These are phyloP conservation scores for Styela clava DNA, from an alignment of 23 tunicate species.

Conservation along the genomic window DNA sequence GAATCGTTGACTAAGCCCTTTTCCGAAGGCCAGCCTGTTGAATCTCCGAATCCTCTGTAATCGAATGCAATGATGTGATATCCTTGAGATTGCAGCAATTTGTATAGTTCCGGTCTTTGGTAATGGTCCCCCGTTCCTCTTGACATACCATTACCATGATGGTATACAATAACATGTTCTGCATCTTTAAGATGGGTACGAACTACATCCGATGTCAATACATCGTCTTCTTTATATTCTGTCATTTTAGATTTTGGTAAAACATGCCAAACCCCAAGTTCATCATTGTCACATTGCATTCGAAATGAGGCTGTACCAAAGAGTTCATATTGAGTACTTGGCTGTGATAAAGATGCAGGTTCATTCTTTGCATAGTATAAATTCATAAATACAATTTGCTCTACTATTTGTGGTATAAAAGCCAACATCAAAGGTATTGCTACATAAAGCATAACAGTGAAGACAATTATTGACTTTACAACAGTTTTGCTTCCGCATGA, in stretches of 20 bases:
- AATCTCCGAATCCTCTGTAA: slow-evolving; percentile 91
- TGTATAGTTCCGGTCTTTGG: slow-evolving; percentile 44
- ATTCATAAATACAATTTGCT: slow-evolving; percentile 22
- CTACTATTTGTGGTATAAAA: slow-evolving; percentile 10
- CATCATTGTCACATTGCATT: slow-evolving; percentile 12
- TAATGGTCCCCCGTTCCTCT: slow-evolving; percentile 42
- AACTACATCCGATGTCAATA: background rate
- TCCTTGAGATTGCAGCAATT: slow-evolving; percentile 24
- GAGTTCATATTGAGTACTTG: background rate
- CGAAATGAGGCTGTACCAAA: slow-evolving; percentile 2
- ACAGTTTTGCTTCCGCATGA: background rate
- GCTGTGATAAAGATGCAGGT: background rate
- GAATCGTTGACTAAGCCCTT: slow-evolving; percentile 59
- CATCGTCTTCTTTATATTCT: background rate
- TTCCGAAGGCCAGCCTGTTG: slow-evolving; percentile 66
- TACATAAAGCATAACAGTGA: background rate
- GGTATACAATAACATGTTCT: slow-evolving; percentile 55
- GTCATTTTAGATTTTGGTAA: slow-evolving; percentile 29
- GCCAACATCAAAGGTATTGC: background rate
- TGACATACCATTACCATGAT: slow-evolving; percentile 80
- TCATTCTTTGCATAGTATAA: background rate
- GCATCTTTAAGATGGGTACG: slow-evolving; percentile 25
- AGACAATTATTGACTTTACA: background rate
- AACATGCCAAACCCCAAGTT: slow-evolving; percentile 79
- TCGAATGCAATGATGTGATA: slow-evolving; percentile 79